phyloP scores from a whole-genome alignment of 2,888 invertebrate species.

The Dasysyrphus tricinctus region DNA sequence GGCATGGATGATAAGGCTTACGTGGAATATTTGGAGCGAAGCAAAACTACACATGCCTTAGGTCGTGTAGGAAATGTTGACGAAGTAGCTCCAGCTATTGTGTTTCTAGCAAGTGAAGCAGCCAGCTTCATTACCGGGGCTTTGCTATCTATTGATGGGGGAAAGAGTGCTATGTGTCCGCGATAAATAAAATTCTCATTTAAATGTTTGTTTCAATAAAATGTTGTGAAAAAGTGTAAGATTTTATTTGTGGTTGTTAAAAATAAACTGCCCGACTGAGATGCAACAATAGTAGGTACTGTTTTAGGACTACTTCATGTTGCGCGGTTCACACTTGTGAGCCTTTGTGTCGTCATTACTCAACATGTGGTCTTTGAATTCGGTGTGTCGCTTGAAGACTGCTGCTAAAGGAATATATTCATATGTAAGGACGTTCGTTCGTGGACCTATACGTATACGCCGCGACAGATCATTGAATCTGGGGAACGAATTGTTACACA shows the following conservation, averaged over 20 bases:
- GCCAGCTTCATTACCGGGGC: slow-evolving; percentile 89
- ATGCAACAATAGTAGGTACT: no score
- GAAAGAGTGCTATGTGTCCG: slow-evolving; percentile 86
- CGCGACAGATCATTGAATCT: no score
- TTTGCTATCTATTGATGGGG: slow-evolving; percentile 88
- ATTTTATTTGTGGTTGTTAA: neutral
- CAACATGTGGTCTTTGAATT: no score
- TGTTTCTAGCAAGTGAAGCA: slow-evolving; percentile 92
- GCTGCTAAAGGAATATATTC: no score
- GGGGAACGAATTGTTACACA: no score
- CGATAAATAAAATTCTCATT: slow-evolving; percentile 83
- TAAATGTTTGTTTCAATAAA: neutral
- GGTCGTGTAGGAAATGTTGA: slow-evolving; percentile 91
- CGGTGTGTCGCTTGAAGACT: no score
- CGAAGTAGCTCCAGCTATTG: slow-evolving; percentile 94
- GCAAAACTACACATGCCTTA: slow-evolving; percentile 93
- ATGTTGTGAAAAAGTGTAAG: neutral
- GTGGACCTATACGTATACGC: no score
- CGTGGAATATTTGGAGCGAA: slow-evolving; percentile 89
- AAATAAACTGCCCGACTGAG: no score
- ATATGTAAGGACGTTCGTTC: no score
- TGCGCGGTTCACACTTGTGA: no score
- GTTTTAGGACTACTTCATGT: no score
- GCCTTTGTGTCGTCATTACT: no score
- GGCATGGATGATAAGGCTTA: slow-evolving; percentile 91